Evolutionary conservation across 1,140 invertebrate genomes (phyloP).

Genomic region (Leguminivora glycinivorella): DNA sequence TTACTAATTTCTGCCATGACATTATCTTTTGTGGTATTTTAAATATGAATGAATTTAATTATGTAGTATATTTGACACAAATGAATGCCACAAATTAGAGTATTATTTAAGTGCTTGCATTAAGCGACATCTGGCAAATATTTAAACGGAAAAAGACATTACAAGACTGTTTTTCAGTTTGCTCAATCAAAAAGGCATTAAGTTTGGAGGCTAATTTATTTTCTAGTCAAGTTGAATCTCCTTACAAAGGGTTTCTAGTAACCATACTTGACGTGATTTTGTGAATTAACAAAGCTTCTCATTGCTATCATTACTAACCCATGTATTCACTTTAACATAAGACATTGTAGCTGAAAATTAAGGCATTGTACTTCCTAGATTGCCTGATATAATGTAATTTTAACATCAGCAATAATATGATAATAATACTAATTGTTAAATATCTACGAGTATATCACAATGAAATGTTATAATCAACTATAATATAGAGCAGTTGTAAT

Average conservation of each 20-base stretch:
- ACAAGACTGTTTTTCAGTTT: slow-evolving; percentile 43
- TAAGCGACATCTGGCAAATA: slow-evolving; percentile 12
- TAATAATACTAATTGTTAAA: background rate
- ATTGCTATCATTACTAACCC: slow-evolving; percentile 45
- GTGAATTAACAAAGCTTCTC: slow-evolving; percentile 39
- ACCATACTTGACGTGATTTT: background rate
- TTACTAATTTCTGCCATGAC: slow-evolving; percentile 53
- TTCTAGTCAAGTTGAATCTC: slow-evolving; percentile 55
- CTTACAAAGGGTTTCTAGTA: background rate
- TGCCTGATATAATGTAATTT: slow-evolving; percentile 29
- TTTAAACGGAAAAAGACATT: slow-evolving; percentile 41
- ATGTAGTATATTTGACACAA: slow-evolving; percentile 22
- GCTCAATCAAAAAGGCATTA: slow-evolving; percentile 44
- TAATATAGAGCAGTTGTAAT: background rate
- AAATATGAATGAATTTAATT: slow-evolving; percentile 35
- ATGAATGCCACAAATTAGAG: slow-evolving; percentile 12
- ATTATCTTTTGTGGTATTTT: slow-evolving; percentile 39
- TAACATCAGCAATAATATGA: slow-evolving; percentile 33
- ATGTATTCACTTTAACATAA: slow-evolving; percentile 16
- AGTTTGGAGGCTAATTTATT: slow-evolving; percentile 43
- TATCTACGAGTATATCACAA: background rate
- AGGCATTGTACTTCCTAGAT: slow-evolving; percentile 24
- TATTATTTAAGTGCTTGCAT: slow-evolving; percentile 1
- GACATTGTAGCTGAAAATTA: slow-evolving; percentile 5
- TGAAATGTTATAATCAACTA: slow-evolving; percentile 6